phyloP scores from a whole-genome alignment of 2,888 invertebrate species.

The Caenorhabditis drosophilae region DNA sequence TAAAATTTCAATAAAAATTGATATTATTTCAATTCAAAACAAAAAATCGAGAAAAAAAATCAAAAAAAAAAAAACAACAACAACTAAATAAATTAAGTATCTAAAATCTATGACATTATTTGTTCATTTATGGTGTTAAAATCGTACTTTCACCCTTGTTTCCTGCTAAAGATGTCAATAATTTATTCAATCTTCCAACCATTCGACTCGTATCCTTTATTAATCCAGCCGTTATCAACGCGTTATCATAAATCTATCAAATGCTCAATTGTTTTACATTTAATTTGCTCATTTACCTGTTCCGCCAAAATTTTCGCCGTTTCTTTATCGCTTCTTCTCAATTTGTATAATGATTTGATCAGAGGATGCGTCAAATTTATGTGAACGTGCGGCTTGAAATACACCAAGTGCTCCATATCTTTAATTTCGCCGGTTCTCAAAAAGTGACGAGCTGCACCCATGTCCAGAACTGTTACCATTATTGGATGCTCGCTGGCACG shows the following conservation, averaged over 20 bases:
- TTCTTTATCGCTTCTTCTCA: slow-evolving; percentile 80
- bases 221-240: slow-evolving; percentile 92
- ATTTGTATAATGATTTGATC: slow-evolving; percentile 83
- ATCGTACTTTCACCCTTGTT: slow-evolving; percentile 51
- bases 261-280: no score
- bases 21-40: no score
- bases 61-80: slow-evolving; percentile 1
- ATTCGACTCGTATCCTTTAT: slow-evolving; percentile 87
- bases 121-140: slow-evolving; percentile 54
- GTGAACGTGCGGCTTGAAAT: slow-evolving; percentile 82
- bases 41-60: no score
- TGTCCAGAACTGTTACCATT: slow-evolving; percentile 89
- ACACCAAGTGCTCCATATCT: slow-evolving; percentile 76
- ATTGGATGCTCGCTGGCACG: slow-evolving; percentile 89
- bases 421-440: slow-evolving; percentile 77
- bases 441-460: slow-evolving; percentile 94
- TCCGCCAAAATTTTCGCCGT: slow-evolving; percentile 84
- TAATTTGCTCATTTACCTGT: no score
- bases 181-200: slow-evolving; percentile 82
- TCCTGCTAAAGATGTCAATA: slow-evolving; percentile 50
- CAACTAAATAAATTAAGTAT: slow-evolving; percentile 3
- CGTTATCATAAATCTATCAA: slow-evolving; percentile 87
- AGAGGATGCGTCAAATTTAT: slow-evolving; percentile 91
- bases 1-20: no score
- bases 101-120: no score